Evolutionary conservation across 2,797 vertebrate species (phyloP).

Genomic region (Nannoperca obscura): DNA sequence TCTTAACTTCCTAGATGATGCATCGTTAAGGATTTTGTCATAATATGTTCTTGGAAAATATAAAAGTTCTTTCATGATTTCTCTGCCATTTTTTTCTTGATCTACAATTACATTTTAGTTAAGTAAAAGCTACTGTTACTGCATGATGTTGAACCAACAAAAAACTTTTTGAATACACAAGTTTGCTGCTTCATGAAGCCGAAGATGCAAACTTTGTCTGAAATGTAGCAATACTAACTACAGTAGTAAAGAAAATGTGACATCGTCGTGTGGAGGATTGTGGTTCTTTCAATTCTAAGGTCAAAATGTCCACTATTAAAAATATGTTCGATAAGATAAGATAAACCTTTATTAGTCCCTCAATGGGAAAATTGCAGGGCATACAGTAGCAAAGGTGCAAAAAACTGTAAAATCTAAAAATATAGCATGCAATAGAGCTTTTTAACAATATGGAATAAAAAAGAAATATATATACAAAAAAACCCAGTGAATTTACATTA

Average conservation of each 20-base stretch:
- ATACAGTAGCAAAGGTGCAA: too few relatives aligned
- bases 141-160: too few relatives aligned
- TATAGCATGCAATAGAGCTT: too few relatives aligned
- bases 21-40: neutral
- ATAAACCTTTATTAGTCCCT: too few relatives aligned
- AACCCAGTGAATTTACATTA: too few relatives aligned
- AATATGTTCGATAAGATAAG: neutral
- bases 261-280: neutral
- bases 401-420: too few relatives aligned
- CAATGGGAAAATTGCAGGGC: too few relatives aligned
- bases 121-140: neutral
- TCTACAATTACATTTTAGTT: neutral
- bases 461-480: too few relatives aligned
- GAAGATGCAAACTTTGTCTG: neutral
- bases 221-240: neutral
- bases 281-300: neutral
- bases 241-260: neutral
- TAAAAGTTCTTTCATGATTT: neutral
- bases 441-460: too few relatives aligned
- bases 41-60: neutral
- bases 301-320: too few relatives aligned
- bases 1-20: neutral
- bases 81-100: neutral
- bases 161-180: neutral
- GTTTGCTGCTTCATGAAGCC: neutral